phyloP scores from a whole-genome alignment of 2,113 vertebrate genomes.

The Pleuronectes platessa region DNA sequence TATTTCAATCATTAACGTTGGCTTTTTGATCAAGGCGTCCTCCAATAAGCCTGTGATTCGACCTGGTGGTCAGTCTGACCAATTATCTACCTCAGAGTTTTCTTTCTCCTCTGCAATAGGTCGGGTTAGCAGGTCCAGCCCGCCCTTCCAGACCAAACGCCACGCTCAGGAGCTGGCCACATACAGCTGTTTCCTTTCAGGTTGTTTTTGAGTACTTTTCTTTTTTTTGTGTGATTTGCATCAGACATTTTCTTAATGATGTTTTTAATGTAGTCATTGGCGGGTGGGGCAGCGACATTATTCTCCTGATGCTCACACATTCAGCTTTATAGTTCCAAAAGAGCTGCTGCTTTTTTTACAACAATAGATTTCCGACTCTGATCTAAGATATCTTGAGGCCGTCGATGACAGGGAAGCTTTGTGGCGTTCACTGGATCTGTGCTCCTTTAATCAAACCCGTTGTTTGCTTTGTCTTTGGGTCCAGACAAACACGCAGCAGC shows the following conservation, averaged over 20 bases:
- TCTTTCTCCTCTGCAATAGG: constrained; percentile 91
- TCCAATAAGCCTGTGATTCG: constrained; percentile 91
- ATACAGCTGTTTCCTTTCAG: constrained; percentile 87
- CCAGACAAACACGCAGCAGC: constrained; percentile 84
- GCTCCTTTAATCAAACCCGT: constrained; percentile 83
- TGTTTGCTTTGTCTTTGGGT: constrained; percentile 87
- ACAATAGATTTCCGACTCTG: constrained; percentile 88
- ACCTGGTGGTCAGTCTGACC: constrained; percentile 95
- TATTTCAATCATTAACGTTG: constrained; percentile 76
- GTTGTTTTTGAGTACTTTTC: constrained; percentile 85
- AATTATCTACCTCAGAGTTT: constrained; percentile 99
- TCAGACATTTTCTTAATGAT: constrained; percentile 80
- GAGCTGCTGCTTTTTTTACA: constrained; percentile 87
- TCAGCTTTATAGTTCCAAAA: constrained; percentile 93
- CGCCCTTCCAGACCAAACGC: constrained; percentile 97
- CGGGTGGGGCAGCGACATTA: constrained; percentile 80
- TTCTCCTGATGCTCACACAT: constrained; percentile 85
- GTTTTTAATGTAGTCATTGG: constrained; percentile 57
- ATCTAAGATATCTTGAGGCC: constrained; percentile 70
- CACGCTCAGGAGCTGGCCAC: constrained; percentile 95
- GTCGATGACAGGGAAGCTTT: constrained; percentile 68
- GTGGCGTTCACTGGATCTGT: constrained; percentile 90
- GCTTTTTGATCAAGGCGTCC: constrained; percentile 90
- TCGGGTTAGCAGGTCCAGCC: constrained; percentile 97
- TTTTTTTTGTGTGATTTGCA: constrained; percentile 42